These are phyloP conservation scores for Orcinus orca DNA, from an alignment of 2,113 vertebrate species.

Conservation along the genomic window DNA sequence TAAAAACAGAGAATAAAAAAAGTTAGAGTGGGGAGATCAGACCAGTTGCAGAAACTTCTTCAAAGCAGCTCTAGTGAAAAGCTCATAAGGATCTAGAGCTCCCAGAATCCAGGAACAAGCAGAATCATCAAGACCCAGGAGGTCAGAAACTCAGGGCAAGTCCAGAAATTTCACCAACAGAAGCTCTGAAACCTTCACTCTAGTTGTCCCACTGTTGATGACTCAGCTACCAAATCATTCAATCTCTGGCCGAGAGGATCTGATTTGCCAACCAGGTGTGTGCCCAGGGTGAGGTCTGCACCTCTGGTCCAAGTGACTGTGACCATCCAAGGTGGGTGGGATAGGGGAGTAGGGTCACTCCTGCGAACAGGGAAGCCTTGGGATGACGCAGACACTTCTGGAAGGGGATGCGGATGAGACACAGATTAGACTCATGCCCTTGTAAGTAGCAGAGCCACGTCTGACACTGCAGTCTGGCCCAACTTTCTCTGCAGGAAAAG, in stretches of 20 bases:
- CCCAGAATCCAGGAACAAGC: not conserved
- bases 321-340: rapidly evolving
- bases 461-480: not conserved
- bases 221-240: not conserved
- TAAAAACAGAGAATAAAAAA: not conserved
- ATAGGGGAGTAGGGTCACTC: not conserved
- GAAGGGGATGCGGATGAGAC: not conserved
- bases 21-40: not conserved
- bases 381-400: not conserved
- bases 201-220: not conserved
- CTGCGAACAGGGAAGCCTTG: not conserved
- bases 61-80: not conserved
- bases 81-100: not conserved
- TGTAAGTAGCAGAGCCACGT: not conserved
- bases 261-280: not conserved
- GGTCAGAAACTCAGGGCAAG: not conserved
- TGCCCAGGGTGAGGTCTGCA: not conserved
- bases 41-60: not conserved
- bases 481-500: not conserved
- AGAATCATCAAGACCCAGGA: not conserved
- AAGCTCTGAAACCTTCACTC: not conserved
- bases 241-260: not conserved
- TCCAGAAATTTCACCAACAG: not conserved
- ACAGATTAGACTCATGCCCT: not conserved
- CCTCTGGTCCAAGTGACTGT: not conserved